phyloP scores from a whole-genome alignment of 2,888 invertebrate species.

The Idaea biselata region DNA sequence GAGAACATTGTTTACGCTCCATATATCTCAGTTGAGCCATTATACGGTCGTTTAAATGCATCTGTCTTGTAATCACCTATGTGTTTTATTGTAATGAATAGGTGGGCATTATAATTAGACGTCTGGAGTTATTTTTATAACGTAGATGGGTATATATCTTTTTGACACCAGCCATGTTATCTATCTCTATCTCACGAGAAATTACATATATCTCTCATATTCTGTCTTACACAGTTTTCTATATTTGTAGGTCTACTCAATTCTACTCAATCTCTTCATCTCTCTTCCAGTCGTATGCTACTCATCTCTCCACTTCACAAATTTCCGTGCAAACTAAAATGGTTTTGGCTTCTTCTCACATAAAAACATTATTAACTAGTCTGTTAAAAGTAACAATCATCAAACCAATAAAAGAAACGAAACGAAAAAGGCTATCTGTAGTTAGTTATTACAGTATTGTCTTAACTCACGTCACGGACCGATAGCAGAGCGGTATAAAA shows the following conservation, averaged over 20 bases:
- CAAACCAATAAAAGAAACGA: neutral
- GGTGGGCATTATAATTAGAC: neutral
- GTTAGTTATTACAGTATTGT: constrained; percentile 22
- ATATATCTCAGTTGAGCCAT: constrained; percentile 46
- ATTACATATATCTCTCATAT: no score
- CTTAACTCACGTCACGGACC: constrained; percentile 25
- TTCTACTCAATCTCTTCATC: no score
- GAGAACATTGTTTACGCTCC: constrained; percentile 56
- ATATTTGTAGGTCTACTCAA: no score
- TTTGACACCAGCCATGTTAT: neutral
- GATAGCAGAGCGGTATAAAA: constrained; percentile 36
- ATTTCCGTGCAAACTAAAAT: no score
- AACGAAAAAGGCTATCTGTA: constrained; percentile 5
- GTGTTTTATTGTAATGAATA: neutral
- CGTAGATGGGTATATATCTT: neutral
- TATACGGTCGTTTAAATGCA: constrained; percentile 35
- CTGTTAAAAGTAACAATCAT: neutral
- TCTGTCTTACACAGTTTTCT: no score
- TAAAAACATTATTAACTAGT: neutral
- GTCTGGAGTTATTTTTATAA: neutral
- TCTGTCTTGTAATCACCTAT: constrained; percentile 7
- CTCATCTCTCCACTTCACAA: no score
- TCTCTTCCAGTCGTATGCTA: no score
- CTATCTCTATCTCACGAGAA: neutral
- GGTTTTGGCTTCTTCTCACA: neutral